Evolutionary conservation across 37 sponge, comb jelly and placozoan species (phyloP), one percentile per base, ranked within the genome.

Genomic region (Halichondria panicea): DNA sequence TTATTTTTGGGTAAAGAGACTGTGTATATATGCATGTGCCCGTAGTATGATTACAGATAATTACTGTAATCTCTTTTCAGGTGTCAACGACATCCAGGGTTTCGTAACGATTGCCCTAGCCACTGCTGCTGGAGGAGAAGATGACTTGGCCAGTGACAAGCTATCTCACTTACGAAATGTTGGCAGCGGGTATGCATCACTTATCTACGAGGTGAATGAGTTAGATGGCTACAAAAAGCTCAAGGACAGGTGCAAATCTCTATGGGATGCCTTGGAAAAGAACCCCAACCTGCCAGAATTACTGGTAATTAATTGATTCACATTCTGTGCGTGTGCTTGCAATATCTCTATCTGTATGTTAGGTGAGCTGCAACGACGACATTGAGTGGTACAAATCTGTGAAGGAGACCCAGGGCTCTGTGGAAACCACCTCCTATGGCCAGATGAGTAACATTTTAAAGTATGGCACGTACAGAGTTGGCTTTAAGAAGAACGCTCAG

Each of bases 381-480:
- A 43, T 87, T 24, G 77, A 81, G 30, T 81, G 88, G 82, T 87
- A 81, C 65, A 75, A 87, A 48, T 55, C 73, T 13, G 70, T 87
- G 8, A 81, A 81, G 77, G 63, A 61, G 50, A 87, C 71, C n/a
- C 68, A 81, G 42, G 82, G 77, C 0, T 81, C 82, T 37, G 76
- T 81, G 0, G 88, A 81, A 43, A 61, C 41, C 21, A 68, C 82
- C 32, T 67, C 81, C 9, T 76, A 76, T 81, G 81, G 71, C 12
- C 71, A 81, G 64, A 69, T 87, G 63, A 59, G 71, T 25, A 77
- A 81, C 61, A 75, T 87, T 22, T 50, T 68, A 19, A 25, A 52
- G 15, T 60, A 58, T 75, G 88, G 88, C 38, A 3, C 30, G 9
- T 87, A 66, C 39, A 70, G 62, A 13, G 44, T 87, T 45, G 57